Evolutionary conservation across 2,113 vertebrate species (phyloP).

Genomic region (Glaucidium brasilianum): DNA sequence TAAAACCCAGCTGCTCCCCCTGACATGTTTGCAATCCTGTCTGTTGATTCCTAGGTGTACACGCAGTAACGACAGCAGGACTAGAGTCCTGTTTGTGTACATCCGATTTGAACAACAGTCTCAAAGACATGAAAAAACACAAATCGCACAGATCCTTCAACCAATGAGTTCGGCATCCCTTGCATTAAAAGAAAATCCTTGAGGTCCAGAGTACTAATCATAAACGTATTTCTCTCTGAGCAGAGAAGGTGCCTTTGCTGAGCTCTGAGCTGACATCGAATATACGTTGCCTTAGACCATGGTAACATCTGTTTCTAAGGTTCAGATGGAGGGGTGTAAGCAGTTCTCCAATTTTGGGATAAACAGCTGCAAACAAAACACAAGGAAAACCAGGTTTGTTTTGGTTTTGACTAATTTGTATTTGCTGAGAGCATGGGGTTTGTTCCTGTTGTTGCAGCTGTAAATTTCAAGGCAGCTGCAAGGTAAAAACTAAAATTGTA

Average conservation of each 20-base stretch:
- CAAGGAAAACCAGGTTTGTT: conserved; percentile 14
- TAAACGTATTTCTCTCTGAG: background rate
- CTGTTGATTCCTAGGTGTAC: background rate
- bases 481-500: conserved; percentile 30
- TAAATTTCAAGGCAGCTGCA: conserved; percentile 15
- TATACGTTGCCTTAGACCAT: background rate
- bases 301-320: background rate
- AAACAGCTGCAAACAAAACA: conserved; percentile 38
- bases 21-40: background rate
- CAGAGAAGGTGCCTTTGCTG: background rate
- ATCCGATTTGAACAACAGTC: background rate
- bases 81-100: background rate
- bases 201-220: background rate
- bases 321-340: background rate
- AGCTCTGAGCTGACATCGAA: background rate
- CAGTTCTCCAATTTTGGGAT: conserved; percentile 1
- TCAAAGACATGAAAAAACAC: background rate
- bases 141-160: background rate
- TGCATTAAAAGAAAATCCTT: background rate
- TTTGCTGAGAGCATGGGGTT: conserved; percentile 7
- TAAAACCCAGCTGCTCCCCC: background rate
- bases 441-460: conserved; percentile 54
- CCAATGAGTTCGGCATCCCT: background rate
- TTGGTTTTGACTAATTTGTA: conserved; percentile 34
- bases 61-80: background rate